A percentile compares a stretch with the other conserved stretches of the same genome.
Conservation (phyloP, 2,113 vertebrate species). For the Gavialis gangeticus region DNA sequence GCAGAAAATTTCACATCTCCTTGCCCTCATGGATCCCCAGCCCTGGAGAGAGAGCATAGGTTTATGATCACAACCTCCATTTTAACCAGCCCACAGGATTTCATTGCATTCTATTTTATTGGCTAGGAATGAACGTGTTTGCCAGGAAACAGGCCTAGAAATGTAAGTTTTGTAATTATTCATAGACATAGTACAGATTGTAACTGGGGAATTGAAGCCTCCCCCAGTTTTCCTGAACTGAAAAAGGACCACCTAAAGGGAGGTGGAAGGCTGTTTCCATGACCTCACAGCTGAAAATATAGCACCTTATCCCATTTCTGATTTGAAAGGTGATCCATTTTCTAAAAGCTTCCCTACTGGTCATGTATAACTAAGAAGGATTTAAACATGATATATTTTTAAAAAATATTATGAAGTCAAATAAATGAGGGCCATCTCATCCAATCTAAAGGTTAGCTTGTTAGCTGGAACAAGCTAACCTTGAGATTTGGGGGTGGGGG, state of each 20-base stretch:
- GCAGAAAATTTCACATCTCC: background rate
- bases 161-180: background rate
- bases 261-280: background rate
- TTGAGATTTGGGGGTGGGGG: background rate
- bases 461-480: background rate
- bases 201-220: background rate
- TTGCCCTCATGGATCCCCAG: background rate
- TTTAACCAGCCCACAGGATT: background rate
- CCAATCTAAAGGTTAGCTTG: too few relatives aligned
- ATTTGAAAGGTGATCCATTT: background rate
- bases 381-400: background rate
- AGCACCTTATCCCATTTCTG: background rate
- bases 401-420: background rate
- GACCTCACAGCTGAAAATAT: background rate
- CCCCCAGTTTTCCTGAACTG: background rate
- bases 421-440: background rate
- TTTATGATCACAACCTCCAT: background rate
- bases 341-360: background rate
- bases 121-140: background rate
- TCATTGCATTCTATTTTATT: background rate
- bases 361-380: background rate
- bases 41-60: fast-evolving
- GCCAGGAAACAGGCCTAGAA: background rate
- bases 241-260: background rate
- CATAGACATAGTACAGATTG: background rate